Conservation (phyloP, 2,113 vertebrate species). For the Chinchilla lanigera region DNA sequence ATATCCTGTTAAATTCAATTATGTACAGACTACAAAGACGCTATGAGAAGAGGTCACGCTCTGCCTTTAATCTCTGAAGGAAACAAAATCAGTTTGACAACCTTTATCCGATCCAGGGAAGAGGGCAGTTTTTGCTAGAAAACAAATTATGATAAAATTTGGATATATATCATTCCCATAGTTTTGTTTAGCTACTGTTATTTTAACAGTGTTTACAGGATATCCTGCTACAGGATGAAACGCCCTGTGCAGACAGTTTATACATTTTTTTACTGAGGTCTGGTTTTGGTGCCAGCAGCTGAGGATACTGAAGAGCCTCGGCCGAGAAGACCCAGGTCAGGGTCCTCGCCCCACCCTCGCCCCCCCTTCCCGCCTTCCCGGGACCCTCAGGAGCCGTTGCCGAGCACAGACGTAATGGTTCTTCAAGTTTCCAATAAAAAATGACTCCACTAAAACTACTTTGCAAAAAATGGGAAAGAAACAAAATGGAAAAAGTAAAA, state of each 20-base stretch:
- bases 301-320: no score
- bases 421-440: no score
- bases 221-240: conserved; percentile 5
- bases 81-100: conserved; percentile 56
- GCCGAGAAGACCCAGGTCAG: no score
- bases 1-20: conserved; percentile 69
- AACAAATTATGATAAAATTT: conserved; percentile 34
- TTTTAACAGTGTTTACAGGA: not conserved
- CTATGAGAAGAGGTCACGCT: conserved; percentile 23
- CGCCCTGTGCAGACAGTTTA: not conserved
- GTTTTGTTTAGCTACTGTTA: conserved; percentile 12
- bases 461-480: no score
- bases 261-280: not conserved
- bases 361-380: no score
- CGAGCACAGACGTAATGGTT: no score
- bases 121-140: conserved; percentile 44
- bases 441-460: no score
- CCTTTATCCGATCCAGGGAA: conserved; percentile 37
- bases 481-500: no score
- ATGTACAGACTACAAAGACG: conserved; percentile 52
- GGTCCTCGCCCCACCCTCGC: no score
- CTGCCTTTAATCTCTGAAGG: conserved; percentile 61
- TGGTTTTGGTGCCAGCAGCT: no score
- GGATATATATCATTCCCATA: not conserved
- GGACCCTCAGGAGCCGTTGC: no score